Base-by-base conservation (phyloP, 35 echinoderm and acorn worm species). In the Ptychodera flava region DNA sequence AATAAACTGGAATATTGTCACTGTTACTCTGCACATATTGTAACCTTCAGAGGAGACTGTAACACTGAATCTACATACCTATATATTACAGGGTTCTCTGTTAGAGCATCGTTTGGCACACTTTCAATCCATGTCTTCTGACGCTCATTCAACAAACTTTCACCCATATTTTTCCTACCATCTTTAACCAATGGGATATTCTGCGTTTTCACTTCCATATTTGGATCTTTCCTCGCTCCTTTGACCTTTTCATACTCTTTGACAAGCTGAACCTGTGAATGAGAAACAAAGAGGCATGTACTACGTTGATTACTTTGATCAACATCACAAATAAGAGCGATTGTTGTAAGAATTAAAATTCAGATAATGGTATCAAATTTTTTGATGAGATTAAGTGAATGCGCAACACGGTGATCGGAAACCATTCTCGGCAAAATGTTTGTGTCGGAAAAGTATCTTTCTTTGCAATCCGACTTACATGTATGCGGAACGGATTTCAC, bases 21-120 rank as follows among this genome's bases (percentile, higher is more conserved):
- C n/a, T n/a, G n/a, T n/a, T n/a, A n/a, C n/a, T n/a, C n/a, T n/a
- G n/a, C n/a, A n/a, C n/a, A n/a, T n/a, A n/a, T n/a, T n/a, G n/a
- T n/a, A n/a, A n/a, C n/a, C n/a, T n/a, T n/a, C n/a, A n/a, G n/a
- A n/a, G n/a, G n/a, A n/a, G n/a, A n/a, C n/a, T n/a, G n/a, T n/a
- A n/a, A n/a, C n/a, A n/a, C n/a, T 64, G 22, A 64, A 1, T 64
- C 36, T 77, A 82, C 95, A 79, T 78, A 94, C 95, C 88, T 93
- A 84, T 89, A 92, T 16, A 94, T 83, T 16, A 94, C 95, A 64
- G 95, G 95, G 81, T 97, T 97, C 77, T 97, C 92, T 35, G 95
- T 94, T 38, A 85, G 76, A 80, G 86, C 76, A 78, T 97, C 91
- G 91, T 97, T 97, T 36, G 92, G 95, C 81, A 92, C 35, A 82